Base-by-base conservation (phyloP, 2,797 vertebrate species). In the Stomatorhinus walkeri region DNA sequence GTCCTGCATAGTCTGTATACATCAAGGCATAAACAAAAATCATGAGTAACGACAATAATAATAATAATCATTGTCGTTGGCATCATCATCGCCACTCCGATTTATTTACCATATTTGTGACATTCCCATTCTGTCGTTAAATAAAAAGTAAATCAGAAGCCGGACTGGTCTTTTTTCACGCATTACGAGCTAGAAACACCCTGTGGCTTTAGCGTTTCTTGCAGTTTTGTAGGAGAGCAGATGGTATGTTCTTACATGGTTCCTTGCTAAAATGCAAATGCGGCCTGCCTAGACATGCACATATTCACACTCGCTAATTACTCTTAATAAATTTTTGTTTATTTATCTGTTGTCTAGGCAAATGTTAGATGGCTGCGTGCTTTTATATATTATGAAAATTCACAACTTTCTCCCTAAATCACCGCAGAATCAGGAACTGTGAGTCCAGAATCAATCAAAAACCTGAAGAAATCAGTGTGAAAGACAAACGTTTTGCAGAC, bases 211-310 rank as follows among this genome's bases (percentile, higher is more conserved):
- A 52, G 14, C 52, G 16, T 6, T 87, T 16, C 52, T 56, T 56
- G 19, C 84, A 87, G 52, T 36, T 56, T 87, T 7, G 7, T 28
- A 56, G 24, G 51, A 87, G 28, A 87, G 52, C 52, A 87, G 52
- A 87, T 56, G 85, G 28, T n/a, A 87, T 19, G 12, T 56, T 87
- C 85, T 87, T 87, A 87, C 85, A 87, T 59, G 52, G 52, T 40
- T 87, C 85, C 85, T 56, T 59, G 4, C 52, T 51, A 22, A 87
- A 59, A 59, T 87, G 85, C 85, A 56, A 59, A 87, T 56, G 22
- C 7, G 32, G 52, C 46, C 32, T 83, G 43, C 16, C 28, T 36
- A 19, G 49, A 28, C 85, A 43, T 40, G 51, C 85, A 59, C 52
- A 40, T 32, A 22, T 87, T 56, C 85, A 40, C 85, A 56, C 12